Base-by-base conservation (phyloP, 2,888 invertebrate species). In the Netelia melanura region DNA sequence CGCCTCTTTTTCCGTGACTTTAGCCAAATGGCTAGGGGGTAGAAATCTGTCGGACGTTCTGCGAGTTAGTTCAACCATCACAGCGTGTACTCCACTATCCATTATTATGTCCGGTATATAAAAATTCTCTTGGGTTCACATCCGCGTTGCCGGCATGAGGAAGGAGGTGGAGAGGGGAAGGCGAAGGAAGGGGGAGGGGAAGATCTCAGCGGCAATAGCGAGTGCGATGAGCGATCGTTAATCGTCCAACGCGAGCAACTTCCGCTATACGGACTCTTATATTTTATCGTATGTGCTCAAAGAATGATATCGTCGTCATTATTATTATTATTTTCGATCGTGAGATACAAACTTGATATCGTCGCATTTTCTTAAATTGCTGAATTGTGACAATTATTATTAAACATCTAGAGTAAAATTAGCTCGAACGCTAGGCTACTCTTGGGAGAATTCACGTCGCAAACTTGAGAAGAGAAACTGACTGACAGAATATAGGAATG, bases 31-130 rank as follows among this genome's bases (percentile, higher is more conserved):
- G 61, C 62, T 38, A 38, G 61, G 17, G 8, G 44, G 30, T 30
- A 30, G 30, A 23, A 64, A 64, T 62, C 81, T 75, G 68, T 75
- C 65, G 61, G 48, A 17, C 48, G 71, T 76, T 76, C 78, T 30
- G 78, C 74, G 77, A 81, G 52, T 61, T 74, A 86, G 79, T 54
- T 44, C 64, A 56, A 74, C 74, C 79, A 58, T 65, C 76, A 56
- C 65, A 44, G 38, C 48, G 38, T 83, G 81, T 86, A 88, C 88
- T 88, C 83, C 78, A 77, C 89, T 88, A 90, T 89, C 88, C 89
- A 89, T 90, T 89, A 90, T 90, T 89, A 90, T 87, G 89, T 90
- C 90, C 90, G 86, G 87, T 87, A 87, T 88, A 89, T 89, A 89
- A 89, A 48, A 90, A 90, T 89, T 84, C 88, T 83, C 68, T 62